Base-by-base conservation (phyloP, 2,888 invertebrate species). In the Euplagia quadripunctaria region DNA sequence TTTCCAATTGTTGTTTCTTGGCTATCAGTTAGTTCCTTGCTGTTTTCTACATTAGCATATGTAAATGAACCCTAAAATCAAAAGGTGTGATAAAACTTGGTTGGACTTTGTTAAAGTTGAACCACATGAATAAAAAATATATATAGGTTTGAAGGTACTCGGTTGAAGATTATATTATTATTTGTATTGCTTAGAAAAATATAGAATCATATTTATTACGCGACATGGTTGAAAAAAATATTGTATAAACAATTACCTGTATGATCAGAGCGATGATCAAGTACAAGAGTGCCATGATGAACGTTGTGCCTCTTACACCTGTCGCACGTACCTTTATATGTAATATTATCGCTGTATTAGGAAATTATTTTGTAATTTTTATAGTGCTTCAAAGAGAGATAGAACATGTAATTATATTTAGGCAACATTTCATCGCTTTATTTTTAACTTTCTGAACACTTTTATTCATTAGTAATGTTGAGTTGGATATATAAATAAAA, bases 251-350 rank as follows among this genome's bases (percentile, higher is more conserved):
- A 81, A 70, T 92, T 92, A 94, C 95, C 94, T 94, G 94, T 75
- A 93, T 82, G 64, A 93, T 82, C 82, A 94, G 83, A 74, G 89
- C 91, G 84, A 95, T 79, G 81, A 93, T 82, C 82, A 94, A 84
- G 88, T 90, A 90, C 78, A 88, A 82, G 68, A 89, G 86, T 81
- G 90, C 89, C 95, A 95, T 94, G 89, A 75, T 92, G 89, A 82
- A 79, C 79, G 78, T 84, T 85, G 84, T 88, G 82, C 61, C 49
- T 31, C 68, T 75, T 70, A 68, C 76, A 78, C 79, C 58, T 80
- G 75, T 71, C 64, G 72, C 55, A 76, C 80, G 76, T 80, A 80
- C 84, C 85, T 91, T 90, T 92, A 93, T 91, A 92, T 87, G 80
- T 74, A 79, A 80, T 76, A 76, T 81, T 92, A 92, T 93, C 91